A percentile compares a stretch with the other conserved stretches of the same genome.
These are phyloP conservation scores for Felis chaus DNA, from an alignment of 2,113 vertebrate species.

Conservation along the genomic window DNA sequence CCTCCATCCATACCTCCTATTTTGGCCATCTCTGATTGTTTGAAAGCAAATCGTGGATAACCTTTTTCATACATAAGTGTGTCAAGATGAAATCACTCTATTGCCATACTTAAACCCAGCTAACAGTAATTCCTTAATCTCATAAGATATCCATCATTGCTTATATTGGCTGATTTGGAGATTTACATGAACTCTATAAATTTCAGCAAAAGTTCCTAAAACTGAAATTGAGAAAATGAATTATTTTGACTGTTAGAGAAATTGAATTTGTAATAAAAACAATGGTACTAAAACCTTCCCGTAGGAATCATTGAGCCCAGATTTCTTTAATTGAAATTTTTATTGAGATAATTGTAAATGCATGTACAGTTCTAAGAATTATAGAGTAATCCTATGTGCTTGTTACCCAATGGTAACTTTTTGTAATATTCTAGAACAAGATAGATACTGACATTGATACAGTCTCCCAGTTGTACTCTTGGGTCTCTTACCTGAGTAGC, in stretches of 20 bases:
- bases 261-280: not conserved
- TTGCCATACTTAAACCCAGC: not conserved
- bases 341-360: not conserved
- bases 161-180: not conserved
- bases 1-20: not conserved
- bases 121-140: not conserved
- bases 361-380: not conserved
- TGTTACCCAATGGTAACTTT: not conserved
- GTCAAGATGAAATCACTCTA: not conserved
- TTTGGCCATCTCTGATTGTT: not conserved
- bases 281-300: not conserved
- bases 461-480: not conserved
- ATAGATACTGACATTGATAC: not conserved
- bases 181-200: not conserved
- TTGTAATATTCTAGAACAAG: not conserved
- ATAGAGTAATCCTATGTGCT: not conserved
- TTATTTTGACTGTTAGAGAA: not conserved
- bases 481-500: not conserved
- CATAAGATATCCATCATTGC: not conserved
- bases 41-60: not conserved
- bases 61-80: not conserved
- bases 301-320: not conserved
- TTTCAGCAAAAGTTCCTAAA: not conserved
- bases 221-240: not conserved
- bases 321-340: not conserved